Base-by-base conservation (phyloP, 1,140 invertebrate species). In the Euschistus heros region DNA sequence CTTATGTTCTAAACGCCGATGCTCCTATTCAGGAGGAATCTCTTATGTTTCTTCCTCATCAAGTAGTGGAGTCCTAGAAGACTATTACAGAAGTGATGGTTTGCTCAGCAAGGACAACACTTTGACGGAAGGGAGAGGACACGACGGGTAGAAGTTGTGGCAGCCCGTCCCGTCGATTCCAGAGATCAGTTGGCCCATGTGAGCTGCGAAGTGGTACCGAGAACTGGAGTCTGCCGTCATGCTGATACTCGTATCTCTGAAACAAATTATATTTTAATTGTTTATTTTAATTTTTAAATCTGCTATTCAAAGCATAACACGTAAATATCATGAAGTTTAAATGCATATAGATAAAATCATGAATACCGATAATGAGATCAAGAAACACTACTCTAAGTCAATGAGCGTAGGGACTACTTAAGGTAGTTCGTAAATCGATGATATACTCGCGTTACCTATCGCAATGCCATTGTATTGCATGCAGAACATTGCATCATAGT, bases 161-260 rank as follows among this genome's bases (percentile, higher is more conserved):
- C 85, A 87, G 55, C 84, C 84, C 69, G 84, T 81, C 69, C 84
- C 84, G 70, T 86, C 84, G 13, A 86, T 75, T 14, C 84, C 85
- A 37, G 83, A 77, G 47, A 89, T 83, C 54, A 89, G 74, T 75
- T 89, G 86, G 63, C 87, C 87, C 87, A 89, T 89, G 73, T 89
- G 87, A 7, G 87, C 86, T 0, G 86, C 87, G 73, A 87, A 89
- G 73, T 89, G 86, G 75, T 88, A 89, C 71, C 84, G 84, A 24
- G 86, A 88, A 0, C 86, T 80, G 26, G 85, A 77, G 75, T 82
- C 80, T 13, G 81, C 81, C 68, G 81, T 80, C 4, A 77, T 80
- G 47, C 76, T 78, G 60, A 84, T 74, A 65, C 80, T 83, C 15
- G 82, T 84, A 66, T 84, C 81, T 68, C 82, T 84, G 75, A 62